Evolutionary conservation across 2,797 vertebrate genomes (phyloP).

Genomic region (Bradypus variegatus): DNA sequence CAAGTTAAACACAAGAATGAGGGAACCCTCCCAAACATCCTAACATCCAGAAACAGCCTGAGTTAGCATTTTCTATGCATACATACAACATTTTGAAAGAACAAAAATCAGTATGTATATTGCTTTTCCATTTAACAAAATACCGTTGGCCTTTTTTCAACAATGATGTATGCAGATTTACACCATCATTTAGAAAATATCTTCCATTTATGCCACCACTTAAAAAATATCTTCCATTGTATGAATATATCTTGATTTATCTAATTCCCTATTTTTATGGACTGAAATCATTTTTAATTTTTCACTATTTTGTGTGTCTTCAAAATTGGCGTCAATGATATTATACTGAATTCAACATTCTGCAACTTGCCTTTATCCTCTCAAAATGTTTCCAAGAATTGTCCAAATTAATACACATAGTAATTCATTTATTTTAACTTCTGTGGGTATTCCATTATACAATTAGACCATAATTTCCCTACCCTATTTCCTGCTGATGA

Average conservation of each 20-base stretch:
- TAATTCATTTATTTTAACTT: not conserved
- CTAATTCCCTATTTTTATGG: not conserved
- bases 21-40: not conserved
- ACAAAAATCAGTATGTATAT: not conserved
- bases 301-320: not conserved
- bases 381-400: constrained; percentile 3
- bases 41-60: not conserved
- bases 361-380: not conserved
- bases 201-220: not conserved
- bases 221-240: not conserved
- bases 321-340: not conserved
- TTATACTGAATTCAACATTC: not conserved
- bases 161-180: not conserved
- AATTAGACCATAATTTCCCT: not conserved
- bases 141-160: not conserved
- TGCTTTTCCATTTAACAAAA: not conserved
- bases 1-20: not conserved
- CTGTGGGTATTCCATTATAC: not conserved
- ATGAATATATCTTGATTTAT: not conserved
- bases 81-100: not conserved
- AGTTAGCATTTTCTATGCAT: not conserved
- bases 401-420: not conserved
- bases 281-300: not conserved
- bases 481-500: not conserved
- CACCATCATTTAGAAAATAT: not conserved